Conservation (phyloP, 2,888 invertebrate genomes). For the Zele albiditarsus region DNA sequence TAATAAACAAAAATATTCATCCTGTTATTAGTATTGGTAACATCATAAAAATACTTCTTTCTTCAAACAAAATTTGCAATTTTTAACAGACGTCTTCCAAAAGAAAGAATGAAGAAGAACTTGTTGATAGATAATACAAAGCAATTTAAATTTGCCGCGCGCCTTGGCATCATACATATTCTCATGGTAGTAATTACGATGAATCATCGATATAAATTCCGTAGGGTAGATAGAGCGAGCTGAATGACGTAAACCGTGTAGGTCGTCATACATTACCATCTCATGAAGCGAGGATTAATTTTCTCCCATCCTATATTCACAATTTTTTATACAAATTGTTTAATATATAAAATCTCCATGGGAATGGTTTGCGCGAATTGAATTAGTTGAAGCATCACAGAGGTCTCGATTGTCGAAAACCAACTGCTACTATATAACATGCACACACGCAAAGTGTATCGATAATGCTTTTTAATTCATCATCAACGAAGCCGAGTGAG, state of each 20-base stretch:
- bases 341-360: not conserved
- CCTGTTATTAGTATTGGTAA: too few relatives aligned
- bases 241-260: constrained; percentile 47
- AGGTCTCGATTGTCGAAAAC: not conserved
- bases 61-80: too few relatives aligned
- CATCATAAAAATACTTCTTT: too few relatives aligned
- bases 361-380: not conserved
- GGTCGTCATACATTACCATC: not conserved
- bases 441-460: constrained; percentile 10
- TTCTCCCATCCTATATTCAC: not conserved
- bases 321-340: not conserved
- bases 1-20: too few relatives aligned
- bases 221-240: constrained; percentile 29
- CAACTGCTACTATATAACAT: constrained; percentile 12
- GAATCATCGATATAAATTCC: constrained; percentile 49
- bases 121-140: not conserved
- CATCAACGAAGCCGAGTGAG: constrained; percentile 16
- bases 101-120: not conserved
- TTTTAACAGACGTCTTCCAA: too few relatives aligned
- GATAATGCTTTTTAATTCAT: constrained; percentile 17
- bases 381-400: not conserved
- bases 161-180: not conserved
- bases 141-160: not conserved
- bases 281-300: not conserved
- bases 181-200: constrained; percentile 42